Evolutionary conservation across 2,888 invertebrate genomes (phyloP), one percentile per base, ranked within the genome.

Genomic region (Drosophila kanekoi): DNA sequence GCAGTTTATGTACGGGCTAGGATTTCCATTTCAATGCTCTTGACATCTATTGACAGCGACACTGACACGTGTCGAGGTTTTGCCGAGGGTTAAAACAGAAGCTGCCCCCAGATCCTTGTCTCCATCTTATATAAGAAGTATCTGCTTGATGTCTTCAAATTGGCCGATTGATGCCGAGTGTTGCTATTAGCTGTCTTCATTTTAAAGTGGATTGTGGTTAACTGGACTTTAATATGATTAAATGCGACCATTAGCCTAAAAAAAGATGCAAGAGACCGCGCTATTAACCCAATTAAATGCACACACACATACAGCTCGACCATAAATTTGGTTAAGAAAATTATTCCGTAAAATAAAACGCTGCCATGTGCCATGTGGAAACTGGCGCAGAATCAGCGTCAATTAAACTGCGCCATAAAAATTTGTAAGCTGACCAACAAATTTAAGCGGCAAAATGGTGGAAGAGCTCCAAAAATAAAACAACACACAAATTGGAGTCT

Each of bases 51-150:
- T 77, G 80, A 82, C 85, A 84, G 71, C 73, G 79, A 79, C 79
- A 84, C 72, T 81, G 89, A 87, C 89, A 89, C 89, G 89, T 89
- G 89, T 89, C 82, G 77, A 64, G 77, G 74, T 61, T 61, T 60
- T 45, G 23, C 60, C 32, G 57, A 69, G 73, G 76, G 75, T 75
- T 63, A 62, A 60, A 71, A 66, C 61, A 57, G 62, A 45, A 41
- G 20, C 28, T 37, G 4, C 40, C 20, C 18, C 6, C 32, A 11
- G 2, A 35, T 32, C 8, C 14, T 6, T 13, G 1, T 16, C 54
- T 3, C 9, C n/a, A 2, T 5, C 20, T 14, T 6, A 6, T 45
- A 49, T 52, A 16, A 41, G 18, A 32, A 11, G 33, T 74, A 62
- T 71, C 70, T 63, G 71, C 37, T 64, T 4, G 62, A 58, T 61